A percentile compares a stretch with the other conserved stretches of the same genome.
Conservation (phyloP, 2,888 invertebrate species). For the Esperia sulphurella region DNA sequence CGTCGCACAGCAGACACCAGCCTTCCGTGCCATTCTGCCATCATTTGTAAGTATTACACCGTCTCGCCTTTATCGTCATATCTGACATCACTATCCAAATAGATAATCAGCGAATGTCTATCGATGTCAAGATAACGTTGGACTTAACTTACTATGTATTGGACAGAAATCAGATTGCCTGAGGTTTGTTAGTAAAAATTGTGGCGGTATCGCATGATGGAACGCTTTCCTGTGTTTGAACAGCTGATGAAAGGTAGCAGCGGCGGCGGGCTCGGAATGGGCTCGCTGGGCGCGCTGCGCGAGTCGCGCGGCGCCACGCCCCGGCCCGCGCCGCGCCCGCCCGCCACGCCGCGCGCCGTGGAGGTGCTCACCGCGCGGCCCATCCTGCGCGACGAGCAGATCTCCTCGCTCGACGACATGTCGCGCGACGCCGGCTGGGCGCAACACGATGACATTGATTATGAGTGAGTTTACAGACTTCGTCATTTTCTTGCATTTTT, state of each 20-base stretch:
- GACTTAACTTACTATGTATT: too few species aligned
- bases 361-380: conserved; percentile 86
- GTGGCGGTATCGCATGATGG: too few species aligned
- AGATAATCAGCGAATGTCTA: too few species aligned
- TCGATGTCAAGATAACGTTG: background rate
- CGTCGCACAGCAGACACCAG: conserved; percentile 81
- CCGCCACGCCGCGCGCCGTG: conserved; percentile 72
- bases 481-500: too few species aligned
- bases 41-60: conserved; percentile 82
- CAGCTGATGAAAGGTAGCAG: conserved; percentile 75
- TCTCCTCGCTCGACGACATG: conserved; percentile 94
- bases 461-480: conserved; percentile 81
- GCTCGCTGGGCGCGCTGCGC: conserved; percentile 58
- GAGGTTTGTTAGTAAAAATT: background rate
- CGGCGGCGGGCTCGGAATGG: conserved; percentile 68
- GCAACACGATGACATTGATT: conserved; percentile 95
- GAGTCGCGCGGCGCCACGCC: conserved; percentile 37
- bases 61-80: too few species aligned
- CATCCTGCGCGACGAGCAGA: conserved; percentile 95
- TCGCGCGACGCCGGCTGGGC: conserved; percentile 95
- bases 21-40: conserved; percentile 87
- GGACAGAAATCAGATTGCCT: too few species aligned
- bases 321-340: conserved; percentile 39
- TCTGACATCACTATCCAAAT: too few species aligned
- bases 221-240: background rate